Conservation (phyloP, 2,888 invertebrate genomes). For the Acleris emargana region DNA sequence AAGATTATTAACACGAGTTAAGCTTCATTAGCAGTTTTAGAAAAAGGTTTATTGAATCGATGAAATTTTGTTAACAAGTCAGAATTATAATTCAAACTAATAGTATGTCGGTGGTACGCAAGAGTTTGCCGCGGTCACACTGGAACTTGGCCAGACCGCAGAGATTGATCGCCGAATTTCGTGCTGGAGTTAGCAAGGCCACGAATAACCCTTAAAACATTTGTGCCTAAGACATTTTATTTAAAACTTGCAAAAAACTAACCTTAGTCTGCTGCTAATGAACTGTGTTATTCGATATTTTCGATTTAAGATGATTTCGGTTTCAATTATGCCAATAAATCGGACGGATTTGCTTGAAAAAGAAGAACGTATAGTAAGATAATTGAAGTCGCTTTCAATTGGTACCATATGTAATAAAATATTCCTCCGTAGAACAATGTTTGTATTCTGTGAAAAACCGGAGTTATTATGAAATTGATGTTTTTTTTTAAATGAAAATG, state of each 20-base stretch:
- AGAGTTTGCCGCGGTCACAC: conserved; percentile 19
- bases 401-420: no score
- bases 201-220: conserved; percentile 20
- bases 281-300: no score
- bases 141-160: conserved; percentile 23
- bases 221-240: conserved; percentile 17
- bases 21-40: conserved; percentile 5
- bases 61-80: background rate
- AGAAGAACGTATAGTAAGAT: no score
- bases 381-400: no score
- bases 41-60: background rate
- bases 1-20: background rate
- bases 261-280: no score
- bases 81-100: background rate
- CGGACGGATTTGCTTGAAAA: no score
- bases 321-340: no score
- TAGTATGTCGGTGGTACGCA: conserved; percentile 9
- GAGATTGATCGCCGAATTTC: conserved; percentile 32
- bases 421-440: no score
- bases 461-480: no score
- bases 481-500: no score
- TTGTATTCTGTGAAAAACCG: no score
- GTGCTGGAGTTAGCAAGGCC: conserved; percentile 21
- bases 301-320: no score
- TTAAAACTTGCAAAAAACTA: conserved; percentile 5